phyloP scores from a whole-genome alignment of 2,888 invertebrate species.

The Parnassius apollo region DNA sequence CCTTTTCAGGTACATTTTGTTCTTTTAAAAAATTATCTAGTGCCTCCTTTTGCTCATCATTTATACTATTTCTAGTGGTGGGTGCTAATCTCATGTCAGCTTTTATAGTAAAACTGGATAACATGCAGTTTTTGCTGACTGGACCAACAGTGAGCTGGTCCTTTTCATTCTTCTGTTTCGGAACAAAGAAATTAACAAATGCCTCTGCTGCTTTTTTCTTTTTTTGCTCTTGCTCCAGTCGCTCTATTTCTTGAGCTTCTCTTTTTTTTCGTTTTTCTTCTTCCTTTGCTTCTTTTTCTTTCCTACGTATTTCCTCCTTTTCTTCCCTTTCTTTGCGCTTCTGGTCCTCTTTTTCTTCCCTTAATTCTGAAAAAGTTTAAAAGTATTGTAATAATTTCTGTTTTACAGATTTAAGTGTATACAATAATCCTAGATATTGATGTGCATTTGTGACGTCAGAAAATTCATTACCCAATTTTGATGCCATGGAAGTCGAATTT shows the following conservation, averaged over 20 bases:
- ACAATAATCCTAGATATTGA: no score
- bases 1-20: conserved; percentile 52
- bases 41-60: conserved; percentile 67
- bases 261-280: conserved; percentile 83
- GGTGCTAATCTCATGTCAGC: conserved; percentile 95
- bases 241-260: conserved; percentile 82
- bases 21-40: conserved; percentile 76
- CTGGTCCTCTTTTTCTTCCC: conserved; percentile 67
- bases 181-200: conserved; percentile 91
- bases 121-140: conserved; percentile 60
- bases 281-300: conserved; percentile 78
- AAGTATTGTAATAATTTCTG: no score
- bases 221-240: conserved; percentile 86
- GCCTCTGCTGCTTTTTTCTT: conserved; percentile 89
- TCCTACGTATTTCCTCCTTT: conserved; percentile 73
- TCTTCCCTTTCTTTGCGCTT: conserved; percentile 69
- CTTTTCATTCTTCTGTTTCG: conserved; percentile 78
- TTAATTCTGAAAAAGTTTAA: conserved; percentile 57
- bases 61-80: conserved; percentile 79
- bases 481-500: no score
- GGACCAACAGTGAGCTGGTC: conserved; percentile 52
- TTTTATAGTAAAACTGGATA: conserved; percentile 83
- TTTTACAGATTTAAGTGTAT: no score
- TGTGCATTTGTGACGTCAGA: no score
- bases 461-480: no score